A percentile compares a stretch with the other conserved stretches of the same genome.
These are phyloP conservation scores for Ormyrus labotus DNA, from an alignment of 2,888 invertebrate species.

Conservation along the genomic window DNA sequence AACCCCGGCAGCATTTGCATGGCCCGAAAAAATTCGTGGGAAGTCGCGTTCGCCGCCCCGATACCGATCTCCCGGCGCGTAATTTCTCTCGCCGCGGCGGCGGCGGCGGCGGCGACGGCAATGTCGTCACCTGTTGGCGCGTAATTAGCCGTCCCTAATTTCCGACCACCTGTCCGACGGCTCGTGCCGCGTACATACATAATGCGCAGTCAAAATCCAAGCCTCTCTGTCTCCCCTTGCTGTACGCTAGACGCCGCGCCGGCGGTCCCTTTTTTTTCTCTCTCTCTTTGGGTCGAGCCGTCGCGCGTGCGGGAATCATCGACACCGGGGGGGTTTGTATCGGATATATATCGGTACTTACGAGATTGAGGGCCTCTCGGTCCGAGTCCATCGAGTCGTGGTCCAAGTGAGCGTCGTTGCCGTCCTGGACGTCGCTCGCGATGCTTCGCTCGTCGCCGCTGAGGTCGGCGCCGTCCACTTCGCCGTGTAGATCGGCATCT, in stretches of 20 bases:
- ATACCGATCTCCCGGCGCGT: constrained; percentile 44
- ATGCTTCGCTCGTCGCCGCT: constrained; percentile 81
- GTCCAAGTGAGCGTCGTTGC: constrained; percentile 77
- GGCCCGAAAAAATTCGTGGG: constrained; percentile 42
- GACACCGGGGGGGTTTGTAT: constrained; percentile 24
- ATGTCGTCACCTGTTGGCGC: constrained; percentile 64
- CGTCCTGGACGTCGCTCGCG: constrained; percentile 78
- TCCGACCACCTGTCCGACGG: constrained; percentile 60
- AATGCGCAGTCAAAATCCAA: constrained; percentile 22
- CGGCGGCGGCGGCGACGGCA: constrained; percentile 8
- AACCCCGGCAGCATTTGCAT: constrained; percentile 19
- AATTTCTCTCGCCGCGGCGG: constrained; percentile 40
- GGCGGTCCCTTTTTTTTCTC: constrained; percentile 23
- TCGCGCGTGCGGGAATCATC: constrained; percentile 45
- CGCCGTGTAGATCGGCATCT: constrained; percentile 81
- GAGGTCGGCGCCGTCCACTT: constrained; percentile 79
- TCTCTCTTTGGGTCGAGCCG: constrained; percentile 6
- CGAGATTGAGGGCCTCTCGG: constrained; percentile 81
- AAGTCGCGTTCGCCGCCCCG: constrained; percentile 31
- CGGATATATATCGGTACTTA: constrained; percentile 69
- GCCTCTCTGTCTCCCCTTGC: neutral
- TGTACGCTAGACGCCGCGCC: neutral
- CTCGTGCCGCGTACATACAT: neutral
- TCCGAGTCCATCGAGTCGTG: constrained; percentile 82
- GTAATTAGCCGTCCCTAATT: constrained; percentile 64